Base-by-base conservation (phyloP, 2,113 vertebrate species). In the Gulo gulo region DNA sequence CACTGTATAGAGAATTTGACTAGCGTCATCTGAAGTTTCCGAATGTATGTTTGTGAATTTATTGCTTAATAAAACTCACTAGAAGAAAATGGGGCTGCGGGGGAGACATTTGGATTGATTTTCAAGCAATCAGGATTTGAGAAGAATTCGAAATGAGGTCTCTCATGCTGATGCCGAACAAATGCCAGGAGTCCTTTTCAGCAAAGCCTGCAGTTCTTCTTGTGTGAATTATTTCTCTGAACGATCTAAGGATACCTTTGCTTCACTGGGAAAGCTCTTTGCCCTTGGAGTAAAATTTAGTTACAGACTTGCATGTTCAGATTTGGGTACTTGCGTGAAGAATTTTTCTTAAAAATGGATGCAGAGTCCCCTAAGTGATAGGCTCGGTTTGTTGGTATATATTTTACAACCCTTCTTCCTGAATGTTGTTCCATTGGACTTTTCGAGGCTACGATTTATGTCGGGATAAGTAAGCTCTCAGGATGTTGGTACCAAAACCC, bases 1-100 rank as follows among this genome's bases (percentile, higher is more conserved):
- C 4, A 47, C 16, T 42, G 2, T 89, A 59, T 5, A n/a, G 67
- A 86, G 52, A 86, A 87, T 81, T 85, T 67, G 86, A 81, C 63
- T 84, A n/a, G 24, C 42, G 92, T 97, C 39, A 34, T 92, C 45
- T 92, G 94, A 95, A 87, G 79, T 90, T 96, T 96, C 34, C 61
- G 61, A 94, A 23, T 34, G 76, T 93, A 91, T 88, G 52, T 96
- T 97, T 96, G 78, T 97, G 86, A 96, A 89, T 96, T 96, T 96
- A 96, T 85, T 97, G 81, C 88, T 97, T 90, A 95, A 79, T 94
- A 95, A 97, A 97, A 88, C 87, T 88, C 91, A 84, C 69, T 89
- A 89, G 79, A 96, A 81, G 79, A 47, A 52, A 95, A 84, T 45
- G 18, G 55, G 31, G 15, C 74, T 84, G 59, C 42, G 73, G 42